Base-by-base conservation (phyloP, 2,888 invertebrate species). In the Oscheius sp. region DNA sequence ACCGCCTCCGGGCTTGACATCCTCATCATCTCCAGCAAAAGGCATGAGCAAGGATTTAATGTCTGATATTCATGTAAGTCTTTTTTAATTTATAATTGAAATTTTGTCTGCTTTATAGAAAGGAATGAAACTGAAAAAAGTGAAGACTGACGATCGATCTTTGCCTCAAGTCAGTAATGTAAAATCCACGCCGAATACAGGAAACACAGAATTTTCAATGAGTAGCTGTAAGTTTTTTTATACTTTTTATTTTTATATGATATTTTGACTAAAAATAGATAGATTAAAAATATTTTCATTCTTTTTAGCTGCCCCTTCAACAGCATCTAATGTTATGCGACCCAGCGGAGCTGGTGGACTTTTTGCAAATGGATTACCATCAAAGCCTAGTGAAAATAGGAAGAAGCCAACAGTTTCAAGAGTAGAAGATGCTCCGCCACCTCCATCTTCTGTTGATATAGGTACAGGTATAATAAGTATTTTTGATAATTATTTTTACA, bases 361-460 rank as follows among this genome's bases (percentile, higher is more conserved):
- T n/a, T 84, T 84, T 54, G 81, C 82, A 1, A 80, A 80, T 67
- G 84, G 84, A 45, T 22, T 84, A 41, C 84, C 84, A 5, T 44
- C 71, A 8, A 84, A 80, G 51, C 84, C 84, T 3, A 84, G 84
- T 70, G 84, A 83, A 17, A 77, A 77, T 47, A 83, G 79, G 67
- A 74, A 73, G 33, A 68, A 70, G 56, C 30, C 24, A 45, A 20
- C 56, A 44, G 20, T 44, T 41, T 51, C 51, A 12, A 20, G 33
- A 3, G 36, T 62, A 8, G 62, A 62, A 32, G 44, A 45, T 22
- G 12, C 47, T 8, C 67, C 57, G 8, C 47, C 67, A 8, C 44
- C 65, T 32, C 66, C 66, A 6, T 57, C 66, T 5, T 73, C 26
- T 51, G 41, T 59, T n/a, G n/a, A 9, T 41, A 28, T 24, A 17